Conservation (phyloP, 2,888 invertebrate genomes). For the Meteorus colon region DNA sequence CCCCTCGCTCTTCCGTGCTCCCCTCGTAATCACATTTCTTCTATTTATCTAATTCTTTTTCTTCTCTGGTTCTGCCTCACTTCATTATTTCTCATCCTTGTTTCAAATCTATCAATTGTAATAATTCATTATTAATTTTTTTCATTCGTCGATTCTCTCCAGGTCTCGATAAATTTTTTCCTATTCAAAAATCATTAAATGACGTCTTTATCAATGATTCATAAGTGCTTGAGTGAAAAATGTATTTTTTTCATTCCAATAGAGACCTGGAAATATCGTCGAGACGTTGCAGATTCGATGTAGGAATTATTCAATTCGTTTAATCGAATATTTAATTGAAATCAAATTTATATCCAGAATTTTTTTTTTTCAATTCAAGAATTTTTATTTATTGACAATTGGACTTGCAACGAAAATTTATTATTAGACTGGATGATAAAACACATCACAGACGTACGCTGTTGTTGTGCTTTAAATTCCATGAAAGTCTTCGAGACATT, state of each 20-base stretch:
- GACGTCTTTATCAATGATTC: too few species aligned
- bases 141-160: conserved; percentile 10
- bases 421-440: conserved; percentile 17
- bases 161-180: conserved; percentile 20
- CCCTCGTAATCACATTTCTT: conserved; percentile 26
- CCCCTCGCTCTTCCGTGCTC: conserved; percentile 39
- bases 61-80: conserved; percentile 31
- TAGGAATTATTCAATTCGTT: background rate
- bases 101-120: background rate
- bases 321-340: background rate
- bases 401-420: conserved; percentile 14
- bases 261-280: conserved; percentile 40
- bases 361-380: background rate
- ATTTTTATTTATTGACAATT: conserved; percentile 16
- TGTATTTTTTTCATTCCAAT: conserved; percentile 8
- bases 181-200: too few species aligned
- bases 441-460: conserved; percentile 66
- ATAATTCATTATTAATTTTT: conserved; percentile 25
- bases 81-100: background rate
- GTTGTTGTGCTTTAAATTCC: conserved; percentile 36
- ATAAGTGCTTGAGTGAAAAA: background rate
- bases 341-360: background rate
- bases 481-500: conserved; percentile 12
- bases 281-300: conserved; percentile 40
- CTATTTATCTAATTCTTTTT: conserved; percentile 14